Evolutionary conservation across 37 sponge, comb jelly and placozoan genomes (phyloP), one percentile per base, ranked within the genome.

Genomic region (Tethya wilhelma): DNA sequence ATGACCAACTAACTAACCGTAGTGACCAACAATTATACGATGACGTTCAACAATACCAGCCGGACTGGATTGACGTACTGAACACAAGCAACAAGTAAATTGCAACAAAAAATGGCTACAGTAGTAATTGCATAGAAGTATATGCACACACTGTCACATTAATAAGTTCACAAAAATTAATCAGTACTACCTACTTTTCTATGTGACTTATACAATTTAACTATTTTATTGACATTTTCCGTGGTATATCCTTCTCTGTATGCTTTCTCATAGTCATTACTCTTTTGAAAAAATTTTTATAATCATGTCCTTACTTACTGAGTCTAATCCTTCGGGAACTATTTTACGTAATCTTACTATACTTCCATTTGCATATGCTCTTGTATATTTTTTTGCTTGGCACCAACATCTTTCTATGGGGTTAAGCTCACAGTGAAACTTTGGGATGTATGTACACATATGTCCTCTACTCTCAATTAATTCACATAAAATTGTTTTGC

Each of bases 381-480:
- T 1, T 14, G 67, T 67, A 36, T 77, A 42, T 32, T 65, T 59
- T 32, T 84, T 84, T 12, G 85, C 75, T 17, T 84, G 77, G 43
- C 70, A 59, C 85, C 76, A 76, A 14, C 6, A 22, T 59, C 45
- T 59, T 33, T 70, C 83, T 31, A 82, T 82, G 57, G 83, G 83
- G 38, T 60, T 76, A 14, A 66, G 66, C 38, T 84, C 85, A 29
- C 77, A 88, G 63, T 81, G 89, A 44, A 41, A 81, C 58, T 88
- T 88, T 64, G 89, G 82, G 7, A 66, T 40, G 9, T 64, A 87
- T 31, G 74, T 12, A 64, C 76, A 73, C 3, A 68, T 14, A 63
- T 74, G 77, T 31, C 70, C 75, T 23, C 37, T 59, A 42, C 69
- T 44, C 26, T 68, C 70, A 6, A 74, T 25, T 29, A 46, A 6